A percentile compares a stretch with the other conserved stretches of the same genome.
Evolutionary conservation across 2,888 invertebrate species (phyloP).

Genomic region (Drosophila mercatorum): DNA sequence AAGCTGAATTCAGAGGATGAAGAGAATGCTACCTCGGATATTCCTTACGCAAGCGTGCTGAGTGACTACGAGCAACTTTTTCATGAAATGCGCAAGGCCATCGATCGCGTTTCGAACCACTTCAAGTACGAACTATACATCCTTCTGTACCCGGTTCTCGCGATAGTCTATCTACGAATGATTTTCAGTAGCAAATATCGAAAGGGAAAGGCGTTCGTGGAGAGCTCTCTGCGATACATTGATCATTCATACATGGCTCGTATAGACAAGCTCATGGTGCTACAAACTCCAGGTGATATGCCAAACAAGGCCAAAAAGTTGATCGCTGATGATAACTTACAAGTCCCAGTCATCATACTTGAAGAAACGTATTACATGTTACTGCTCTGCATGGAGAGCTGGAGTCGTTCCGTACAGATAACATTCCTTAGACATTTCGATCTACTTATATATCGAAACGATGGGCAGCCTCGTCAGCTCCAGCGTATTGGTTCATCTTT

Average conservation of each 20-base stretch:
- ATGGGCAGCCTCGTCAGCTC: slow-evolving; percentile 15
- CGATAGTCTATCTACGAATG: slow-evolving; percentile 47
- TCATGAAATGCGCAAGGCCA: slow-evolving; percentile 17
- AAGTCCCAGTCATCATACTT: slow-evolving; percentile 32
- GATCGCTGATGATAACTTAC: slow-evolving; percentile 29
- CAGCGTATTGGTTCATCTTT: slow-evolving; percentile 3
- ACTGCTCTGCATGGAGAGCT: slow-evolving; percentile 8
- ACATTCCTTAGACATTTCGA: slow-evolving; percentile 38
- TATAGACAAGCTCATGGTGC: slow-evolving; percentile 39
- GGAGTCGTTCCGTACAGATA: slow-evolving; percentile 27
- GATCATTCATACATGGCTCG: slow-evolving; percentile 44
- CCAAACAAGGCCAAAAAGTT: slow-evolving; percentile 43
- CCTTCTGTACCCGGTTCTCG: slow-evolving; percentile 53
- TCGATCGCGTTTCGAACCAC: slow-evolving; percentile 21
- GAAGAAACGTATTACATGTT: slow-evolving; percentile 21
- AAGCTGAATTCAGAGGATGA: neutral
- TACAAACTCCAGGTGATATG: slow-evolving; percentile 26
- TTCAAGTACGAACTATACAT: slow-evolving; percentile 44
- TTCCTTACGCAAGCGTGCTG: neutral
- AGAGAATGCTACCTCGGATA: neutral
- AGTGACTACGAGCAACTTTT: slow-evolving; percentile 43
- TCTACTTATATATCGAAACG: neutral
- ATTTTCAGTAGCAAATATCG: slow-evolving; percentile 28
- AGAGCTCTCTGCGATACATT: slow-evolving; percentile 16
- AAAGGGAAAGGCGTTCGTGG: slow-evolving; percentile 30